phyloP scores from a whole-genome alignment of 53 echinoderm and acorn worm genomes.

The Hippasteria phrygiana region DNA sequence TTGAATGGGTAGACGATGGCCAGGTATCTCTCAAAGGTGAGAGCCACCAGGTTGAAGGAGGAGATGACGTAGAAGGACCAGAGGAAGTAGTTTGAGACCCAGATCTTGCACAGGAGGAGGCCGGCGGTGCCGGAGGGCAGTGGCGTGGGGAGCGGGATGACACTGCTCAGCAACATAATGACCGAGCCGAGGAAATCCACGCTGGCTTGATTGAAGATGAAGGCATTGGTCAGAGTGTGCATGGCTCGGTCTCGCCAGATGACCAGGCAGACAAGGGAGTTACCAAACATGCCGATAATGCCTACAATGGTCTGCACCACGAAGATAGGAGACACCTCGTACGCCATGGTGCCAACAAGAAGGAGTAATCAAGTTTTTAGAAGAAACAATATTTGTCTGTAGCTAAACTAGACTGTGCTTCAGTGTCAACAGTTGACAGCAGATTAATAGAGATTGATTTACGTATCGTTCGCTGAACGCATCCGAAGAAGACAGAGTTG shows the following conservation, averaged over 20 bases:
- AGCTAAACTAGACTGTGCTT: no score
- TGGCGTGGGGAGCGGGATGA: not conserved
- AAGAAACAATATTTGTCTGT: no score
- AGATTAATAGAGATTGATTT: no score
- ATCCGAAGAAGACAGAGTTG: no score
- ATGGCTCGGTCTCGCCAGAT: constrained; percentile 50
- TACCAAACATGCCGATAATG: constrained; percentile 64
- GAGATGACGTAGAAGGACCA: constrained; percentile 73
- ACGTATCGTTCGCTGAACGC: no score
- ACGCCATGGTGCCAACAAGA: not conserved
- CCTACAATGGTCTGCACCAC: constrained; percentile 45
- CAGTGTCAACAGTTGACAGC: no score
- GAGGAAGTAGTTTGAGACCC: constrained; percentile 70
- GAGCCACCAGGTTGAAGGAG: constrained; percentile 70
- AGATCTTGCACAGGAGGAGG: constrained; percentile 70
- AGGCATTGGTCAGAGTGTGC: constrained; percentile 62
- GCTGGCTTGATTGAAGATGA: constrained; percentile 74
- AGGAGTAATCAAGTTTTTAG: not conserved
- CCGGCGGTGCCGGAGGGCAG: constrained; percentile 50
- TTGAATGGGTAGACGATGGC: constrained; percentile 71
- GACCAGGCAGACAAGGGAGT: constrained; percentile 68
- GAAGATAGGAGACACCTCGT: constrained; percentile 20
- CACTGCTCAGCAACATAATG: constrained; percentile 58
- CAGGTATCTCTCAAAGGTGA: constrained; percentile 73
- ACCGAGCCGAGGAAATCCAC: constrained; percentile 66